Percentiles rank a stretch among this genome's conserved stretches.
Evolutionary conservation across 2,113 vertebrate genomes (phyloP).

Genomic region (Barnardius zonarius): DNA sequence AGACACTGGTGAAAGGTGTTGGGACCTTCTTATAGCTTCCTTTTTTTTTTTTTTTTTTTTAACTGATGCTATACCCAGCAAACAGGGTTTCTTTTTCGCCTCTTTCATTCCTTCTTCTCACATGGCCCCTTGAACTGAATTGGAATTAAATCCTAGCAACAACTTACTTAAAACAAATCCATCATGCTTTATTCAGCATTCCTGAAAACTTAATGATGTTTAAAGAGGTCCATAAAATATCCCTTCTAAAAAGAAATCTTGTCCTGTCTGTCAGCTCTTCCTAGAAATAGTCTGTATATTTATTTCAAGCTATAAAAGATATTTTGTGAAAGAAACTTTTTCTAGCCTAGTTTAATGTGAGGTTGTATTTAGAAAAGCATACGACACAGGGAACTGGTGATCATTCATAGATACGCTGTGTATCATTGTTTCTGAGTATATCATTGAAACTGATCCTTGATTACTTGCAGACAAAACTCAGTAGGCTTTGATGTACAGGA

Average conservation of each 20-base stretch:
- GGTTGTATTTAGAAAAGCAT: slow-evolving; percentile 8
- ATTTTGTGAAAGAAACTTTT: slow-evolving; percentile 25
- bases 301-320: neutral
- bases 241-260: slow-evolving; percentile 54
- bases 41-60: neutral
- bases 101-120: slow-evolving; percentile 57
- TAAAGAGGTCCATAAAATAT: slow-evolving; percentile 61
- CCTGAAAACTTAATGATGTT: slow-evolving; percentile 66
- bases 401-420: neutral
- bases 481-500: neutral
- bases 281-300: slow-evolving; percentile 26
- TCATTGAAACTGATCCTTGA: neutral
- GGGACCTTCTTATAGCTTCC: neutral
- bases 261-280: slow-evolving; percentile 17
- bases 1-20: slow-evolving; percentile 50
- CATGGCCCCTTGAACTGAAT: slow-evolving; percentile 64
- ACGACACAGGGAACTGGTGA: neutral
- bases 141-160: slow-evolving; percentile 67
- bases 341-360: slow-evolving; percentile 18
- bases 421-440: neutral
- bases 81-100: neutral
- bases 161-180: slow-evolving; percentile 64
- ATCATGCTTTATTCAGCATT: slow-evolving; percentile 60
- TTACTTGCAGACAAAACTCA: neutral
- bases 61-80: slow-evolving; percentile 16